Evolutionary conservation across 2,888 invertebrate genomes (phyloP), one percentile per base, ranked within the genome.

Genomic region (Oscheius sp.): DNA sequence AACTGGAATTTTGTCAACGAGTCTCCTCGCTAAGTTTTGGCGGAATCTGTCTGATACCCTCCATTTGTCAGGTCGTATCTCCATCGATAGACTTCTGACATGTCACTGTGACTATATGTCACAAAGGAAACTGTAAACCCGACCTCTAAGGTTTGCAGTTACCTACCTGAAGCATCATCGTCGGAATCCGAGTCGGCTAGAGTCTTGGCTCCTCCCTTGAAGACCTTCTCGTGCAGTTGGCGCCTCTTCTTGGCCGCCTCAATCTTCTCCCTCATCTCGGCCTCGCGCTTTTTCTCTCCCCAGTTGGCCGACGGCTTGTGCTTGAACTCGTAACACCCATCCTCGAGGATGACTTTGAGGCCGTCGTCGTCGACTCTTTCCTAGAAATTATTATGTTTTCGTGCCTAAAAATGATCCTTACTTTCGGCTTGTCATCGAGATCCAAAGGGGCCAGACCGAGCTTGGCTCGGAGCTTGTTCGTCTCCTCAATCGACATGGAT

Each of bases 381-480:
- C 42, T 42, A 7, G 4, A 42, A 42, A 42, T 21, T 21, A 21
- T 21, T 21, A 21, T 21, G 21, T 21, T 21, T 21, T 0, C 21
- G 21, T 21, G 21, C 48, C 79, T 76, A 7, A 42, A 42, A 42
- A 42, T 42, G 7, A 42, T 21, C 21, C 42, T 5, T 42, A 42
- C 42, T 55, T 81, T 83, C 9, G 76, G 77, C 47, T 55, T 72
- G 42, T 83, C 78, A 53, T 79, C 83, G 0, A 94, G 91, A 86
- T 96, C 94, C 2, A 98, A 91, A 0, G 97, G 98, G 89, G 96
- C 96, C 50, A 98, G 91, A 0, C 98, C 98, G 35, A 99, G 92
- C 89, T 96, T 96, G 1, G 94, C 94, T 86, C 98, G 92, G 11
- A 99, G 91, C 82, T 93, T 94, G 90, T 89, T 89, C 13, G 87